Percentiles rank a stretch among this genome's conserved stretches.
Evolutionary conservation across 2,888 invertebrate genomes (phyloP).

Genomic region (Herminia tarsipennalis): DNA sequence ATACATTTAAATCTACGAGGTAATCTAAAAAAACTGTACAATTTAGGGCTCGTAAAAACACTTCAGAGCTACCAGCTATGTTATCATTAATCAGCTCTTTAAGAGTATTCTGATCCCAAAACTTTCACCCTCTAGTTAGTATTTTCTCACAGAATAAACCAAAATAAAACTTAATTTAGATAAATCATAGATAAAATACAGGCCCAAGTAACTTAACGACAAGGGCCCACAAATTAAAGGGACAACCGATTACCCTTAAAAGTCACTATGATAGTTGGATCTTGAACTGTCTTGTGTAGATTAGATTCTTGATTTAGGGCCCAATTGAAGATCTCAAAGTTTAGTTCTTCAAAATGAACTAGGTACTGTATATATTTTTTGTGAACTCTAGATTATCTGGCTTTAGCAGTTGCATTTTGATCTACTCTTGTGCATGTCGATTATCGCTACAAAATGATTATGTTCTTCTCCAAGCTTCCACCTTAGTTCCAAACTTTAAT

Average conservation of each 20-base stretch:
- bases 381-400: not conserved
- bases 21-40: not conserved
- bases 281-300: constrained; percentile 1
- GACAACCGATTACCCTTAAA: not conserved
- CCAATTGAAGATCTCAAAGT: not conserved
- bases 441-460: too few relatives aligned
- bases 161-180: constrained; percentile 15
- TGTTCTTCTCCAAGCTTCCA: too few relatives aligned
- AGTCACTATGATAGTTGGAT: not conserved
- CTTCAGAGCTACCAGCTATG: not conserved
- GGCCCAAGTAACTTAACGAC: not conserved
- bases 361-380: too few relatives aligned
- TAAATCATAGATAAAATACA: constrained; percentile 13
- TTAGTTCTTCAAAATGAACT: too few relatives aligned
- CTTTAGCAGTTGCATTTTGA: too few relatives aligned
- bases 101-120: constrained; percentile 5
- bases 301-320: not conserved
- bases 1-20: too few relatives aligned
- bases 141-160: constrained; percentile 1
- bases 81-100: constrained; percentile 9
- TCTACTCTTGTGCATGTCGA: too few relatives aligned
- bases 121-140: not conserved
- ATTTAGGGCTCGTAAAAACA: not conserved
- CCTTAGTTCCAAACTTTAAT: too few relatives aligned
- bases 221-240: constrained; percentile 1